Conservation (phyloP, 2,888 invertebrate genomes). For the Xylota segnis region DNA sequence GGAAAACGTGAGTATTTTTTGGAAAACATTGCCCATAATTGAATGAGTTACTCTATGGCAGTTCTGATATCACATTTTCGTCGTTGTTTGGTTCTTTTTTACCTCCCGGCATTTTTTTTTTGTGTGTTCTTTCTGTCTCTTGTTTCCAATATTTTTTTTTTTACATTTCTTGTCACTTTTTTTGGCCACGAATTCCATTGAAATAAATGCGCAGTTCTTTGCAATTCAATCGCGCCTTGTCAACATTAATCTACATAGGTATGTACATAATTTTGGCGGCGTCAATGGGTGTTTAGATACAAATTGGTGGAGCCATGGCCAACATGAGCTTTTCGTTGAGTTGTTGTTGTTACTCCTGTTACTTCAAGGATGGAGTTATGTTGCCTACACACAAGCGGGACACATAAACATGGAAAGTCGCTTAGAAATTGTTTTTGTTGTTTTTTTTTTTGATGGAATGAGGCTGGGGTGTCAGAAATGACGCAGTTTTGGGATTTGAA, state of each 20-base stretch:
- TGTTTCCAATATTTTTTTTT: constrained; percentile 1
- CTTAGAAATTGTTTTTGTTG: neutral
- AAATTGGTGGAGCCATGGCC: constrained; percentile 9
- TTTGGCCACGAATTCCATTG: constrained; percentile 30
- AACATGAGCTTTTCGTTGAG: constrained; percentile 2
- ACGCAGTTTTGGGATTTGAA: constrained; percentile 20
- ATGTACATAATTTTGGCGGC: constrained; percentile 7
- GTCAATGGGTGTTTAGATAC: constrained; percentile 21
- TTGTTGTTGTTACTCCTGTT: constrained; percentile 8
- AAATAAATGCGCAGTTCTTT: constrained; percentile 69
- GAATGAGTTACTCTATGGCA: constrained; percentile 12
- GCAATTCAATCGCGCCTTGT: constrained; percentile 40
- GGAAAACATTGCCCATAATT: neutral
- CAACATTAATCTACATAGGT: constrained; percentile 35
- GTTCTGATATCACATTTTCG: constrained; percentile 34
- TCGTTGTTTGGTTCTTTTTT: constrained; percentile 15
- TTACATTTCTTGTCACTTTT: constrained; percentile 1
- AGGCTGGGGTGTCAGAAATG: constrained; percentile 9
- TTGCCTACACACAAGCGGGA: neutral
- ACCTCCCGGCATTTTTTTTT: constrained; percentile 30
- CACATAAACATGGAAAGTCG: constrained; percentile 1
- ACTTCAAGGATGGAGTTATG: constrained; percentile 10
- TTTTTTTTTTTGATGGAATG: neutral
- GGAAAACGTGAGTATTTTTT: constrained; percentile 38
- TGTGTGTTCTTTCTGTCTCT: neutral